Conservation (phyloP, 64 coral and sea anemone genomes). For the Orbicella faveolata region DNA sequence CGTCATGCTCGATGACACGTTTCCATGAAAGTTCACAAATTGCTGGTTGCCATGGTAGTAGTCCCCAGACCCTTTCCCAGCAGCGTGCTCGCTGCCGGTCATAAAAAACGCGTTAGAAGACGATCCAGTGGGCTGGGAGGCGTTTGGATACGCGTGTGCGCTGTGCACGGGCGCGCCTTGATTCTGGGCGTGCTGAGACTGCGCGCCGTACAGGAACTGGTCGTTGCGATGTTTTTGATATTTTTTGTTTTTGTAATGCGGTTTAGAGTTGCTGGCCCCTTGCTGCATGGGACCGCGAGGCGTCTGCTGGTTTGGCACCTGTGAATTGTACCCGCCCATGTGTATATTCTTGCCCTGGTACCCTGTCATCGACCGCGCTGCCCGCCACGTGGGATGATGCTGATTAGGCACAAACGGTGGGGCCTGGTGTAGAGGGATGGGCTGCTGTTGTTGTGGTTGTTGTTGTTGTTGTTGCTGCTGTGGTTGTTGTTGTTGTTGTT, state of each 20-base stretch:
- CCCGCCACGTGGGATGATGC: slow-evolving; percentile 31
- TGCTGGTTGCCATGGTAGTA: slow-evolving; percentile 12
- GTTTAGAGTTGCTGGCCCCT: neutral
- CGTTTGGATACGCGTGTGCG: slow-evolving; percentile 8
- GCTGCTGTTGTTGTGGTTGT: slow-evolving; percentile 9
- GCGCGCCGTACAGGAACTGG: neutral
- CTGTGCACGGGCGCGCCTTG: neutral
- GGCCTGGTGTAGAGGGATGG: slow-evolving; percentile 18
- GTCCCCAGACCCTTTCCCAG: slow-evolving; percentile 8
- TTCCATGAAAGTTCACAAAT: slow-evolving; percentile 18
- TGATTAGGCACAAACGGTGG: slow-evolving; percentile 25
- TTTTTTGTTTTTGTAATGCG: neutral
- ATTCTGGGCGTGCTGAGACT: slow-evolving; percentile 19
- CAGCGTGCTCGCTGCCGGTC: slow-evolving; percentile 5
- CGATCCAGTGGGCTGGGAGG: slow-evolving; percentile 7
- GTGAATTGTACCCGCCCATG: neutral
- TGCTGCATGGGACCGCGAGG: slow-evolving; percentile 36
- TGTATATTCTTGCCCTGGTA: slow-evolving; percentile 13
- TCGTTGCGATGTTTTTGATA: slow-evolving; percentile 14
- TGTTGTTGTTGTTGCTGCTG: slow-evolving; percentile 39
- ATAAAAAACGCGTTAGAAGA: slow-evolving; percentile 11
- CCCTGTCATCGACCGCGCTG: neutral
- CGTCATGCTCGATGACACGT: slow-evolving; percentile 2
- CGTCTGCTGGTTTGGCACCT: slow-evolving; percentile 21
- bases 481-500: slow-evolving; percentile 2